Conservation (phyloP, 2,888 invertebrate species). For the Taphrorychus bicolor region DNA sequence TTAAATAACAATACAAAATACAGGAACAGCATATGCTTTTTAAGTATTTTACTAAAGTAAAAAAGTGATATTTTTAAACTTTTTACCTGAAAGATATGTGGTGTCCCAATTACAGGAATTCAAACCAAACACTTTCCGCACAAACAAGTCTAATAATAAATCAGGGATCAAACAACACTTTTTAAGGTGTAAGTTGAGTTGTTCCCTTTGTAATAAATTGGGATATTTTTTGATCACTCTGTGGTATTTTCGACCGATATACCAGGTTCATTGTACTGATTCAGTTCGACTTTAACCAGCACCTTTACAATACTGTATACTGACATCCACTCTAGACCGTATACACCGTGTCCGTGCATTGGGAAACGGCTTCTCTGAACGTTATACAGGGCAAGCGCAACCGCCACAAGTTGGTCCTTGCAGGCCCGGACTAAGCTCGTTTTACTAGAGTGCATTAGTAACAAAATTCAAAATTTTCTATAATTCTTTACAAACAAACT, state of each 20-base stretch:
- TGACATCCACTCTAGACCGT: conserved; percentile 45
- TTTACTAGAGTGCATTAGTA: neutral
- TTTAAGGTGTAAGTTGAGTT: no score
- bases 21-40: no score
- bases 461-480: no score
- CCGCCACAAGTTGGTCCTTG: conserved; percentile 36
- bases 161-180: no score
- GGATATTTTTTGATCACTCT: conserved; percentile 24
- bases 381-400: conserved; percentile 43
- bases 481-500: no score
- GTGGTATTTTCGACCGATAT: conserved; percentile 38
- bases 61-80: no score
- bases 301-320: conserved; percentile 48
- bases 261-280: conserved; percentile 49
- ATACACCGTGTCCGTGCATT: conserved; percentile 45
- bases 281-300: conserved; percentile 45
- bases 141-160: no score
- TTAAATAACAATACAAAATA: no score
- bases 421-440: conserved; percentile 18
- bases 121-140: no score
- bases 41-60: no score
- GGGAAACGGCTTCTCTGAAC: conserved; percentile 46
- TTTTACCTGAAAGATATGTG: no score
- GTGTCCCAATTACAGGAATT: no score
- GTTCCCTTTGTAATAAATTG: conserved; percentile 1